Base-by-base conservation (phyloP, 2,888 invertebrate genomes). In the Lagria hirta region DNA sequence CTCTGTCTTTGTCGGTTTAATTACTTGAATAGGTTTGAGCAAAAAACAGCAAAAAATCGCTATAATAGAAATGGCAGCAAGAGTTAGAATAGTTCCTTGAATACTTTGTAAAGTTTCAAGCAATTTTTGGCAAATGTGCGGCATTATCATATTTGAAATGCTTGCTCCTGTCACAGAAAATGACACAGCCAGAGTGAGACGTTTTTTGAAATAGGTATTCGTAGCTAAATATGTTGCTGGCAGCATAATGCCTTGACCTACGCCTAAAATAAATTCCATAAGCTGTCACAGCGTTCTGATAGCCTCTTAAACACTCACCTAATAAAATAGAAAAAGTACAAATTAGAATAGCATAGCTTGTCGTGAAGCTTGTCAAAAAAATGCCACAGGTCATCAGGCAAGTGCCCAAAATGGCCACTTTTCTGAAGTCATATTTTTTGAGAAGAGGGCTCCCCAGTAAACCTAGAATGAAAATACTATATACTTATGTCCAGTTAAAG, bases 201-300 rank as follows among this genome's bases (percentile, higher is more conserved):
- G 70, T 54, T 72, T 68, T 30, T 70, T 69, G 55, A 77, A 77
- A 48, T 76, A 77, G 1, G 74, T 68, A 48, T 75, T 75, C 16
- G 73, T 60, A 0, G 75, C 75, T 28, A 76, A 56, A 48, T 68
- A 72, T 20, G 72, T 72, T 3, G 75, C 70, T 12, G 74, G 72
- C 57, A 70, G 68, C 23, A 72, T 51, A 21, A 74, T 68, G 16
- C 73, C 73, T 48, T 73, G 71, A 1, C 76, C 77, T 20, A 73
- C 45, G 23, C 76, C 77, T 77, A 56, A 33, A 66, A 64, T 38
- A 34, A 13, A 23, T 8, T 11, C 2, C 35, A 18, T 8, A 49
- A 36, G 28, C 13, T 40, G 5, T n/a, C n/a, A n/a, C n/a, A n/a
- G n/a, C n/a, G n/a, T n/a, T n/a, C n/a, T n/a, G n/a, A n/a, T n/a